Evolutionary conservation across 2,113 vertebrate genomes (phyloP).

Genomic region (Promerops cafer): DNA sequence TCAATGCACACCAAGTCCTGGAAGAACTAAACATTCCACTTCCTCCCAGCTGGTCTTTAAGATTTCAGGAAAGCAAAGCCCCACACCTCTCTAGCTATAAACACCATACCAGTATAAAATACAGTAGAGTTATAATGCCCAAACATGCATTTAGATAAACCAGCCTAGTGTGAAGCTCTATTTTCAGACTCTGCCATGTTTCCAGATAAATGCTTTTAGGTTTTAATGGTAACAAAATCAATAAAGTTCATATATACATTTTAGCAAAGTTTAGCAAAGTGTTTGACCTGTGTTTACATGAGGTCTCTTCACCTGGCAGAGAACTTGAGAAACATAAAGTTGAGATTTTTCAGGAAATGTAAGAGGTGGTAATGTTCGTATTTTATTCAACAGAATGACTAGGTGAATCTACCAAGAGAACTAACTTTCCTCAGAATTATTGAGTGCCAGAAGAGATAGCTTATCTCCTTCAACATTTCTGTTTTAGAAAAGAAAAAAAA

Average conservation of each 20-base stretch:
- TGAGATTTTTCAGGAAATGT: background rate
- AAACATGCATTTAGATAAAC: background rate
- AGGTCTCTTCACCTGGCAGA: background rate
- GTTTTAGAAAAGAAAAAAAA: background rate
- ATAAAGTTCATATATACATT: background rate
- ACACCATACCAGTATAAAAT: background rate
- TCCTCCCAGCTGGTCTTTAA: background rate
- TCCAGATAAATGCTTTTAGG: background rate
- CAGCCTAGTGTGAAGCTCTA: background rate
- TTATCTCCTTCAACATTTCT: background rate
- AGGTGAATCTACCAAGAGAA: background rate
- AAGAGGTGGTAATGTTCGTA: background rate
- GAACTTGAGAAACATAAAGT: background rate
- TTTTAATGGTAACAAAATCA: background rate
- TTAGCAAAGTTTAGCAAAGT: background rate
- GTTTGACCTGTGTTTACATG: background rate
- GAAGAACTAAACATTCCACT: background rate
- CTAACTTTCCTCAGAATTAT: background rate
- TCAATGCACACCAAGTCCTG: background rate
- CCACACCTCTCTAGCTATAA: background rate
- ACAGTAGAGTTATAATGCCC: rapidly evolving
- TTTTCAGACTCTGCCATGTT: background rate
- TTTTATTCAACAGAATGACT: background rate
- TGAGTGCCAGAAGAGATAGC: background rate
- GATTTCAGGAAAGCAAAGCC: background rate